phyloP scores from a whole-genome alignment of 2,797 vertebrate species.

The Rhinella marina region DNA sequence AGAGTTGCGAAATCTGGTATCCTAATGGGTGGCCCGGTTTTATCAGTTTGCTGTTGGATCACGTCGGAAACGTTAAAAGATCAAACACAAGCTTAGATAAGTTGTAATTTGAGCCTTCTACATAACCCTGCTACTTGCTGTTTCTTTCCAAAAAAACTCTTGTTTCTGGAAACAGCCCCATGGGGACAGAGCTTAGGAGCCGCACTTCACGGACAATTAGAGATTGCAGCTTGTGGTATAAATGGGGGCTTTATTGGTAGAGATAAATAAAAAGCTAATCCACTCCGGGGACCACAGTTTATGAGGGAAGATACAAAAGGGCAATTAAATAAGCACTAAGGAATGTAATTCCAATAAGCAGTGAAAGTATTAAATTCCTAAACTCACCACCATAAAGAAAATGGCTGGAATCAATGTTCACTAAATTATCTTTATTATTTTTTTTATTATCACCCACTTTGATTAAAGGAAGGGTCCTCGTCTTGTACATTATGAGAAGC shows the following conservation, averaged over 20 bases:
- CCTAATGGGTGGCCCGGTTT: background rate
- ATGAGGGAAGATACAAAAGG: background rate
- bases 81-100: background rate
- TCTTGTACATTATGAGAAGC: background rate
- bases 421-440: too few relatives aligned
- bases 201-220: background rate
- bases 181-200: background rate
- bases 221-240: background rate
- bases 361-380: background rate
- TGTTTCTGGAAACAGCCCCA: background rate
- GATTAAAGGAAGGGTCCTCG: background rate
- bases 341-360: background rate
- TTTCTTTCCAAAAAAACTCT: background rate
- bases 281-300: background rate
- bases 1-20: background rate
- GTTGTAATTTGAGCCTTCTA: background rate
- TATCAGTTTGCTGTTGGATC: too few relatives aligned
- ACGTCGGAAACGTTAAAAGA: background rate
- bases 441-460: background rate
- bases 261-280: background rate
- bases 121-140: background rate
- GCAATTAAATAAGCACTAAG: background rate
- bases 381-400: background rate
- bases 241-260: background rate
- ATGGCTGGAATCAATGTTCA: too few relatives aligned